Evolutionary conservation across 2,797 vertebrate species (phyloP).

Genomic region (Corythornis leucogaster): DNA sequence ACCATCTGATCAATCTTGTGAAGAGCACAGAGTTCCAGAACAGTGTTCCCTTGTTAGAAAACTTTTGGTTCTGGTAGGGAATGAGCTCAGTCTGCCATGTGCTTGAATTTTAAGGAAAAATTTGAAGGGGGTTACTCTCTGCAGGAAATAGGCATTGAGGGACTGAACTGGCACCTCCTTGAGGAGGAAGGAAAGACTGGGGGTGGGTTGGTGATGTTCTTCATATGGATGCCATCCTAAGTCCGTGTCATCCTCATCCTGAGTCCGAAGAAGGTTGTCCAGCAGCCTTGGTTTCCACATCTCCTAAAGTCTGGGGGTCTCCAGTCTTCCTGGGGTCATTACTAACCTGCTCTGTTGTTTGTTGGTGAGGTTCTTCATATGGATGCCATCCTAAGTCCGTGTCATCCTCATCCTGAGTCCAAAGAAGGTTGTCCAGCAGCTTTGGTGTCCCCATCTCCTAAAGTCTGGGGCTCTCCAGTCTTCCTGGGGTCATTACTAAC

Average conservation of each 20-base stretch:
- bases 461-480: no score
- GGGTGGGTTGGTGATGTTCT: background rate
- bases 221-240: background rate
- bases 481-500: background rate
- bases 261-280: background rate
- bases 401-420: background rate
- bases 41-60: slow-evolving; percentile 39
- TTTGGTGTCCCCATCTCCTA: background rate
- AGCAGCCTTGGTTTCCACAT: background rate
- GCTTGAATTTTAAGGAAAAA: background rate
- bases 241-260: background rate
- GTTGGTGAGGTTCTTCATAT: background rate
- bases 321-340: background rate
- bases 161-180: background rate
- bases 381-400: background rate
- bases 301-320: background rate
- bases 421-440: background rate
- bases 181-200: background rate
- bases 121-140: background rate
- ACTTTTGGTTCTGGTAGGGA: background rate
- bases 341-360: background rate
- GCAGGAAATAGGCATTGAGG: background rate
- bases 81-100: background rate
- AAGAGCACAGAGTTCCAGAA: slow-evolving; percentile 52
- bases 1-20: slow-evolving; percentile 62